Evolutionary conservation across 1,140 invertebrate species (phyloP).

Genomic region (Bombus breviceps): DNA sequence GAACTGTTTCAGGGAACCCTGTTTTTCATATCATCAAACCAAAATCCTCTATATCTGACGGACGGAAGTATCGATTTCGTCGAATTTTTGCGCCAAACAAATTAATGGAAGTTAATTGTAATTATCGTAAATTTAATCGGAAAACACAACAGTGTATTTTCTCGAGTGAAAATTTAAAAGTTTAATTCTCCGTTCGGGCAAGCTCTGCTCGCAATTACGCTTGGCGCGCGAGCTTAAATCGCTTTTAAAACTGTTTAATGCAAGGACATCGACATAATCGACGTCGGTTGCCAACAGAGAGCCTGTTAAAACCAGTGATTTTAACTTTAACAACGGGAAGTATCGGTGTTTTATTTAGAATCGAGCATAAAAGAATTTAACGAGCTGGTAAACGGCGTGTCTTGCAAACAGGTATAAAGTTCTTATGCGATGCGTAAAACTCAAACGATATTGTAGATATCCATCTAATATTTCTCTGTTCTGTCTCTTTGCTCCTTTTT

Average conservation of each 20-base stretch:
- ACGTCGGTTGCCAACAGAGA: not conserved
- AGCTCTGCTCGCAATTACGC: not conserved
- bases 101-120: not conserved
- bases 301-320: constrained; percentile 4
- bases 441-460: too few relatives aligned
- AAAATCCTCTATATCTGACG: not conserved
- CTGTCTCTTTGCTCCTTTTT: too few relatives aligned
- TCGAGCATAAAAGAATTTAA: not conserved
- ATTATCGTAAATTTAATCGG: not conserved
- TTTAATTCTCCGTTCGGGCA: not conserved
- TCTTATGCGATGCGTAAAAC: too few relatives aligned
- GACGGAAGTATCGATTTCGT: not conserved
- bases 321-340: constrained; percentile 13
- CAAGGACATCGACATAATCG: constrained; percentile 1
- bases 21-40: not conserved
- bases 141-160: not conserved
- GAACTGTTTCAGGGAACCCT: too few relatives aligned
- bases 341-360: not conserved
- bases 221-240: not conserved
- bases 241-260: constrained; percentile 14
- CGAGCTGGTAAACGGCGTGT: not conserved
- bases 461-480: too few relatives aligned
- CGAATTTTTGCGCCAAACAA: not conserved
- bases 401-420: too few relatives aligned
- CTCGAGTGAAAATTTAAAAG: not conserved